These are phyloP conservation scores for Diceros bicornis DNA, from an alignment of 2,797 vertebrate genomes.

Conservation along the genomic window DNA sequence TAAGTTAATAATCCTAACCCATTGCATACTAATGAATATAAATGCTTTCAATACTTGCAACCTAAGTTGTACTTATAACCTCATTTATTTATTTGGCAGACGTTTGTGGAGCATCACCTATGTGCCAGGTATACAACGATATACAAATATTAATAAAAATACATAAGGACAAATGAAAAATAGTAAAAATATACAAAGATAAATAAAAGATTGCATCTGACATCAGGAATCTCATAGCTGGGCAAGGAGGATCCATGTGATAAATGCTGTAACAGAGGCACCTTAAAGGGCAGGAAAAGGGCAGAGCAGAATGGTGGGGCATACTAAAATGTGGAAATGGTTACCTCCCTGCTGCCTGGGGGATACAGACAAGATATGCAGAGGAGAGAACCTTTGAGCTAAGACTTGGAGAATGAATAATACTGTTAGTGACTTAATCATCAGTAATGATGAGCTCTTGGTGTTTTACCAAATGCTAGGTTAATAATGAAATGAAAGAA, in stretches of 20 bases:
- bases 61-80: background rate
- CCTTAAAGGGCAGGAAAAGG: background rate
- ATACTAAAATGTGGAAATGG: background rate
- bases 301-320: background rate
- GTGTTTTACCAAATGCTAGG: background rate
- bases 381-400: background rate
- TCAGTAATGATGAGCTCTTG: background rate
- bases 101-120: background rate
- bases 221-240: background rate
- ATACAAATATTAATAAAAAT: background rate
- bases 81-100: background rate
- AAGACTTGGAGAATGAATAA: background rate
- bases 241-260: background rate
- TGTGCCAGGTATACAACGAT: background rate
- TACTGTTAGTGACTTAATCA: background rate
- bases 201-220: background rate
- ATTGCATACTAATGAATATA: background rate
- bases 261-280: background rate
- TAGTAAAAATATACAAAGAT: background rate
- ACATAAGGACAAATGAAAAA: background rate
- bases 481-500: slow-evolving; percentile 30
- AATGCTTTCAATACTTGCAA: background rate
- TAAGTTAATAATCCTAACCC: background rate
- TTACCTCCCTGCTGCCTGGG: background rate
- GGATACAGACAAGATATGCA: no score